Conservation (phyloP, 2,888 invertebrate genomes). For the Blera fallax region DNA sequence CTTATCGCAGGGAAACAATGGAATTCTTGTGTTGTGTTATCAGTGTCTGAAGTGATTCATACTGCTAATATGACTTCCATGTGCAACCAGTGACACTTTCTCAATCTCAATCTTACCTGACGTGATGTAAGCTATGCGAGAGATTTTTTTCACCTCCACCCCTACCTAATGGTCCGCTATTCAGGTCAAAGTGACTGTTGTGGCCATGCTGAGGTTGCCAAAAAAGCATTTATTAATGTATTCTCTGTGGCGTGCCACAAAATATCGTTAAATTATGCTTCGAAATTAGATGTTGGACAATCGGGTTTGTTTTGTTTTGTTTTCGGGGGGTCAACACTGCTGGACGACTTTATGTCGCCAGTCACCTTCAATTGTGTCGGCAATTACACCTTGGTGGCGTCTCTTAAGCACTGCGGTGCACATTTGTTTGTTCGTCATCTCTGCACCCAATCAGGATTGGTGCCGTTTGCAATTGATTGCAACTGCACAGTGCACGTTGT, state of each 20-base stretch:
- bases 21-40: slow-evolving; percentile 8
- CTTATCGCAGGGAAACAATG: slow-evolving; percentile 42
- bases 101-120: neutral
- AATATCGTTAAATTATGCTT: slow-evolving; percentile 50
- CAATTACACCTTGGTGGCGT: slow-evolving; percentile 27
- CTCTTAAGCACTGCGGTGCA: slow-evolving; percentile 41
- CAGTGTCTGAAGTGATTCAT: slow-evolving; percentile 14
- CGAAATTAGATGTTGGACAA: slow-evolving; percentile 60
- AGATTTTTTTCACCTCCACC: neutral
- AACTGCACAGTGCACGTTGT: slow-evolving; percentile 49
- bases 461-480: slow-evolving; percentile 61
- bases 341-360: neutral
- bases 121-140: slow-evolving; percentile 50
- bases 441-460: too few species aligned
- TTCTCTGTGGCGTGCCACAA: slow-evolving; percentile 51
- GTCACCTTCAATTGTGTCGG: slow-evolving; percentile 44
- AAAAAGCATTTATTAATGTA: slow-evolving; percentile 60
- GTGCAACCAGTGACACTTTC: slow-evolving; percentile 31
- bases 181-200: slow-evolving; percentile 52
- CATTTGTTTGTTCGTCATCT: slow-evolving; percentile 29
- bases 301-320: slow-evolving; percentile 41
- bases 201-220: slow-evolving; percentile 65
- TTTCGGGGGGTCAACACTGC: slow-evolving; percentile 39
- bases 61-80: neutral
- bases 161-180: slow-evolving; percentile 14